phyloP scores from a whole-genome alignment of 2,797 vertebrate genomes.

The Falco biarmicus region DNA sequence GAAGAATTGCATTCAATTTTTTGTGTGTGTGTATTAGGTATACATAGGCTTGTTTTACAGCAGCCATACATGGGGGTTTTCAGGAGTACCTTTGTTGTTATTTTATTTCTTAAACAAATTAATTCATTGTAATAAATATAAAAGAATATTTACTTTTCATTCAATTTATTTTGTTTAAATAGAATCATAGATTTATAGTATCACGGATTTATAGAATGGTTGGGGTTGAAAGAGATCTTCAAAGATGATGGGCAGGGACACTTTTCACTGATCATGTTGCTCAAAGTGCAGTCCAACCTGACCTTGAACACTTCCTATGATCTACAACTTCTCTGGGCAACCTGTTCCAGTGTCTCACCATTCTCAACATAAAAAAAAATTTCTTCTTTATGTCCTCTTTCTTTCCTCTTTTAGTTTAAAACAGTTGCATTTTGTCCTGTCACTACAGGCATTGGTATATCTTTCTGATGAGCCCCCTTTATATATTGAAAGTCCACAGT shows the following conservation, averaged over 20 bases:
- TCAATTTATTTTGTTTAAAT: not conserved
- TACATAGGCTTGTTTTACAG: not conserved
- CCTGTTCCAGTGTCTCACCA: not conserved
- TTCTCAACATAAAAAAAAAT: not conserved
- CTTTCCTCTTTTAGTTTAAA: not conserved
- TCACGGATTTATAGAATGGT: not conserved
- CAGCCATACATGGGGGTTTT: not conserved
- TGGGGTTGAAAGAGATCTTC: not conserved
- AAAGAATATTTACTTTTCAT: not conserved
- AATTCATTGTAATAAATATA: not conserved
- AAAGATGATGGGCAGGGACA: not conserved
- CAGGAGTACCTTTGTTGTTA: not conserved
- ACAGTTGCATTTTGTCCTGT: not conserved
- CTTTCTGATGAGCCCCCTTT: not conserved
- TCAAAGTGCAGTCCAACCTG: fast-evolving
- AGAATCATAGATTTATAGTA: not conserved
- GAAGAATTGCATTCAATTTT: not conserved
- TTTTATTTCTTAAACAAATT: not conserved
- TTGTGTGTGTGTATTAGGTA: not conserved
- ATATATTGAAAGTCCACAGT: not conserved
- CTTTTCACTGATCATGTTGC: not conserved
- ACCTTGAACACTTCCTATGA: not conserved
- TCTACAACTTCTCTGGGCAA: not conserved
- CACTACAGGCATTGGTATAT: not conserved
- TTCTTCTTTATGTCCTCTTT: not conserved